phyloP scores from a whole-genome alignment of 2,888 invertebrate species.

The Thereva unica region DNA sequence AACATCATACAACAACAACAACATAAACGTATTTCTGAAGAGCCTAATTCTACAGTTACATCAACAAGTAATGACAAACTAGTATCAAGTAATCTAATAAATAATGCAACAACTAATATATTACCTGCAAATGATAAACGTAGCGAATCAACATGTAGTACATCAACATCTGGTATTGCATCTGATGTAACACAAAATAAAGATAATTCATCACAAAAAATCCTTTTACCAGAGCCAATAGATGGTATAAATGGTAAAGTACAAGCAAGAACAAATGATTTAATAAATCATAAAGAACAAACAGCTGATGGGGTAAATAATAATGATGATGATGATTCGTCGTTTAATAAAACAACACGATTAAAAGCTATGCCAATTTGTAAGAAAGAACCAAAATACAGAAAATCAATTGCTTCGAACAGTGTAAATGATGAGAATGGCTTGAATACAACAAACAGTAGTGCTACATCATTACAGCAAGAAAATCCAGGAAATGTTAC shows the following conservation, averaged over 20 bases:
- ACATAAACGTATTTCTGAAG: background rate
- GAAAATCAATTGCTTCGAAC: no score
- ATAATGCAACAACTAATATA: background rate
- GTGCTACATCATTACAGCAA: no score
- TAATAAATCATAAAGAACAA: no score
- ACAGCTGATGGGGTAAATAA: no score
- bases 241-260: background rate
- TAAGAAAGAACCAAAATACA: no score
- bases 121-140: conserved; percentile 5
- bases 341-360: no score
- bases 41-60: background rate
- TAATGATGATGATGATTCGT: no score
- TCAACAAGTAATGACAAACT: background rate
- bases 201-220: background rate
- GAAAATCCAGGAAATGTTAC: no score
- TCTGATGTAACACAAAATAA: background rate
- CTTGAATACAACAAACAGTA: no score
- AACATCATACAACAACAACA: background rate
- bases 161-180: conserved; percentile 8
- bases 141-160: background rate
- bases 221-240: background rate
- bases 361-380: no score
- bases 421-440: no score
- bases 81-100: background rate
- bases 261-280: background rate